These are phyloP conservation scores for Podarcis muralis DNA, from an alignment of 2,113 vertebrate species.

Conservation along the genomic window DNA sequence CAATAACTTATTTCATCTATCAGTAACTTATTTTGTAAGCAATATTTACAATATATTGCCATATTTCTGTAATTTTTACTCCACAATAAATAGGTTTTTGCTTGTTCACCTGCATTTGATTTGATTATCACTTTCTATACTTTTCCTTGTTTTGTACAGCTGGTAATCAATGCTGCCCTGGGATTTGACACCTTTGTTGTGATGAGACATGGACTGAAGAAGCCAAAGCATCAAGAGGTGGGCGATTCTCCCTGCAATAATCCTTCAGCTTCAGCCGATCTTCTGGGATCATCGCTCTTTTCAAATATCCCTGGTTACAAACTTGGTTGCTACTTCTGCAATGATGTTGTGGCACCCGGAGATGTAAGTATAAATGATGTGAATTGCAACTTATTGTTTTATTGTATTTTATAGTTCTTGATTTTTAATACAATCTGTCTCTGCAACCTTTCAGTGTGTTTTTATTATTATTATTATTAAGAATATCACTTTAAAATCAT, in stretches of 20 bases:
- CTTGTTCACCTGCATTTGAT: slow-evolving; percentile 11
- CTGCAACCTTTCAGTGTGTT: neutral
- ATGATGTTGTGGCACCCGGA: slow-evolving; percentile 96
- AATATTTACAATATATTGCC: neutral
- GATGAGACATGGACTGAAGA: slow-evolving; percentile 97
- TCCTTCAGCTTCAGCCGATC: slow-evolving; percentile 66
- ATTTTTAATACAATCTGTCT: neutral
- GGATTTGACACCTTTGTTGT: slow-evolving; percentile 99
- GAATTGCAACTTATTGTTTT: neutral
- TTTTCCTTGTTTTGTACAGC: slow-evolving; percentile 69
- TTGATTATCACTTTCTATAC: slow-evolving; percentile 22
- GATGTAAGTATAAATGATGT: slow-evolving; percentile 83
- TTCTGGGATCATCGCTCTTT: slow-evolving; percentile 88
- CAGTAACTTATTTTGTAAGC: neutral
- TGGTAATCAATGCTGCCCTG: slow-evolving; percentile 93
- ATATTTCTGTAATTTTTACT: too few species aligned
- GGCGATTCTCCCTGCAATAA: slow-evolving; percentile 60
- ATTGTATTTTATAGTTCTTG: neutral
- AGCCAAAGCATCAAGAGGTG: slow-evolving; percentile 72
- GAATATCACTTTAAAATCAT: neutral
- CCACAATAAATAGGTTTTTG: neutral
- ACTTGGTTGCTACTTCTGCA: slow-evolving; percentile 98
- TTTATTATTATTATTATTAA: neutral
- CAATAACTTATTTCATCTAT: too few species aligned
- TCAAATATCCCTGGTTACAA: slow-evolving; percentile 97